These are phyloP conservation scores for Podarcis muralis DNA, from an alignment of 2,113 vertebrate genomes.

Conservation along the genomic window DNA sequence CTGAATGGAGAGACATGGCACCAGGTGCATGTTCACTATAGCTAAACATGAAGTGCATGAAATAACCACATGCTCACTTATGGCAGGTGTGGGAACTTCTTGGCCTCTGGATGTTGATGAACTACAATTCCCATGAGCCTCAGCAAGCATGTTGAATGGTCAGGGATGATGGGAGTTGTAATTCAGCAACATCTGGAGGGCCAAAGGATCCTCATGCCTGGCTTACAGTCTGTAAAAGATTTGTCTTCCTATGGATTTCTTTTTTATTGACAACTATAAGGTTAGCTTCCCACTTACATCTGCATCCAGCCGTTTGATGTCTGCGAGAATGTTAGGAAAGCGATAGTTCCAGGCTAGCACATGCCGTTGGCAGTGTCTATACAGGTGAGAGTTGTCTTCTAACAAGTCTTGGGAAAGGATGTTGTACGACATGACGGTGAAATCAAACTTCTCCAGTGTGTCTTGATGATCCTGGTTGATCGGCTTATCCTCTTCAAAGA, in stretches of 20 bases:
- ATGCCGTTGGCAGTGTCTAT: conserved; percentile 83
- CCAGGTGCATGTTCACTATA: neutral
- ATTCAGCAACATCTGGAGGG: too few species aligned
- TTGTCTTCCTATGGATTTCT: neutral
- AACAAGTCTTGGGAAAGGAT: conserved; percentile 94
- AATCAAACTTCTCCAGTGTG: conserved; percentile 80
- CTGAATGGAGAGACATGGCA: neutral
- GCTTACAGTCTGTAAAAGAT: neutral
- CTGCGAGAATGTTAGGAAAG: conserved; percentile 88
- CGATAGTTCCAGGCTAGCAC: conserved; percentile 86
- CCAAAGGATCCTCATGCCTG: too few species aligned
- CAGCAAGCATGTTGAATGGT: too few species aligned
- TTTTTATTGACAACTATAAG: neutral
- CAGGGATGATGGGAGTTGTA: too few species aligned
- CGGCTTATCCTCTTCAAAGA: conserved; percentile 48
- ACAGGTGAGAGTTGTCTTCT: conserved; percentile 89
- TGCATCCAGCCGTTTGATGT: conserved; percentile 85
- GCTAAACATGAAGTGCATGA: neutral
- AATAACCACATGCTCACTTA: neutral
- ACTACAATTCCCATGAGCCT: too few species aligned
- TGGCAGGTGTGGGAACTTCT: too few species aligned
- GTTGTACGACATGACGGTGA: conserved; percentile 96
- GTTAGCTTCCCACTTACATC: conserved; percentile 85
- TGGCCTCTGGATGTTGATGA: too few species aligned
- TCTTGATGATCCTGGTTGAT: conserved; percentile 55